Evolutionary conservation across 2,888 invertebrate genomes (phyloP).

Genomic region (Exocentrus adspersus): DNA sequence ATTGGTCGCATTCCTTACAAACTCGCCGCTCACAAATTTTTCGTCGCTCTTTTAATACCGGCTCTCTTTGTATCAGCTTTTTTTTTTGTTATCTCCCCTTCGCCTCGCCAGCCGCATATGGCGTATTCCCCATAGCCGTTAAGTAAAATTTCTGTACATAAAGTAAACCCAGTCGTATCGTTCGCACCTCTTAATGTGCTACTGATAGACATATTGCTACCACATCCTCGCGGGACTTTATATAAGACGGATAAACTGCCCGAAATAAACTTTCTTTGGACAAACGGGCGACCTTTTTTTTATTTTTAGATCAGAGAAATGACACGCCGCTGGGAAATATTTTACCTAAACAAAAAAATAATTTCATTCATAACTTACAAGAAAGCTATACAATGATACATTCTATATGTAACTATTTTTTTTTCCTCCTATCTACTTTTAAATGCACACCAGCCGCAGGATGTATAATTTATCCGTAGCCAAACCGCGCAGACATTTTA

Average conservation of each 20-base stretch:
- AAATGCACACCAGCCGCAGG: conserved; percentile 35
- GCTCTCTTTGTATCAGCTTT: conserved; percentile 46
- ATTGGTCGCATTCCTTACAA: conserved; percentile 14
- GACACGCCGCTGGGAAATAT: background rate
- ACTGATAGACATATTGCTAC: conserved; percentile 58
- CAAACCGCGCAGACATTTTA: conserved; percentile 30
- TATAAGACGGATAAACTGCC: conserved; percentile 34
- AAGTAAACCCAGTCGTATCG: conserved; percentile 58
- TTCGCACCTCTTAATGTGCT: conserved; percentile 58
- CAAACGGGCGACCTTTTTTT: conserved; percentile 23
- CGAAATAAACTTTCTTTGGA: conserved; percentile 23
- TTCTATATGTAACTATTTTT: conserved; percentile 28
- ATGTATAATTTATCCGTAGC: conserved; percentile 38
- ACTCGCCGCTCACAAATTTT: conserved; percentile 48
- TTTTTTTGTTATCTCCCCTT: conserved; percentile 41
- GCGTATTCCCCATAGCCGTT: conserved; percentile 34
- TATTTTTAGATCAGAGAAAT: conserved; percentile 21
- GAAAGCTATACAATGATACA: conserved; percentile 26
- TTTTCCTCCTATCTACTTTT: conserved; percentile 34
- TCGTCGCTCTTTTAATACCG: conserved; percentile 50
- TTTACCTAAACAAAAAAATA: too few relatives aligned
- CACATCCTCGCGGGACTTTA: conserved; percentile 57
- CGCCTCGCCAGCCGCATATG: conserved; percentile 44
- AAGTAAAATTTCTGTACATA: conserved; percentile 51
- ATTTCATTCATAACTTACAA: background rate